These are phyloP conservation scores for Ictidomys tridecemlineatus DNA, from an alignment of 2,113 vertebrate species.

Conservation along the genomic window DNA sequence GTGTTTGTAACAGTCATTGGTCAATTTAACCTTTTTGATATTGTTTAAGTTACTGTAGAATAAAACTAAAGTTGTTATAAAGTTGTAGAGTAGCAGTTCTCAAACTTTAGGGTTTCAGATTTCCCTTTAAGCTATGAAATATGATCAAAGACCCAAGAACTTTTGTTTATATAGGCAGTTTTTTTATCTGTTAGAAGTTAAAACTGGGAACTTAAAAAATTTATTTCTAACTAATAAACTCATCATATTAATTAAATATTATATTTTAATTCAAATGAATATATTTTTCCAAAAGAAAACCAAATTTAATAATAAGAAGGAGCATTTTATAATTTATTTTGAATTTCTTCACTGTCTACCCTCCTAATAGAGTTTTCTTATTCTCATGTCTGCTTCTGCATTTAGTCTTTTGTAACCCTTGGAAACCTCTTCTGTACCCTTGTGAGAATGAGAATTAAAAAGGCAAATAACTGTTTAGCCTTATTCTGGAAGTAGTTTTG, in stretches of 20 bases:
- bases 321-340: not conserved
- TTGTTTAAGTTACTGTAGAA: not conserved
- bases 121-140: not conserved
- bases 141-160: not conserved
- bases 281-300: slow-evolving; percentile 7
- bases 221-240: slow-evolving; percentile 29
- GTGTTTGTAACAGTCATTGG: not conserved
- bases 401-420: not conserved
- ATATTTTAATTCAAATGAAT: slow-evolving; percentile 13
- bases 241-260: not conserved
- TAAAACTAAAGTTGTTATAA: not conserved
- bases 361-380: not conserved
- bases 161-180: not conserved
- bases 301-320: not conserved
- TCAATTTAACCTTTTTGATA: not conserved
- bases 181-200: slow-evolving; percentile 38
- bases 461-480: not conserved
- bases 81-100: not conserved
- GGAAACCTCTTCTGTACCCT: not conserved
- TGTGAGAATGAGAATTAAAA: not conserved
- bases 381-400: not conserved
- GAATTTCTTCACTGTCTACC: not conserved
- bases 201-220: slow-evolving; percentile 15
- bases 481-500: slow-evolving; percentile 29
- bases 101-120: not conserved